Conservation (phyloP, 2,888 invertebrate genomes). For the Oscheius sp. region DNA sequence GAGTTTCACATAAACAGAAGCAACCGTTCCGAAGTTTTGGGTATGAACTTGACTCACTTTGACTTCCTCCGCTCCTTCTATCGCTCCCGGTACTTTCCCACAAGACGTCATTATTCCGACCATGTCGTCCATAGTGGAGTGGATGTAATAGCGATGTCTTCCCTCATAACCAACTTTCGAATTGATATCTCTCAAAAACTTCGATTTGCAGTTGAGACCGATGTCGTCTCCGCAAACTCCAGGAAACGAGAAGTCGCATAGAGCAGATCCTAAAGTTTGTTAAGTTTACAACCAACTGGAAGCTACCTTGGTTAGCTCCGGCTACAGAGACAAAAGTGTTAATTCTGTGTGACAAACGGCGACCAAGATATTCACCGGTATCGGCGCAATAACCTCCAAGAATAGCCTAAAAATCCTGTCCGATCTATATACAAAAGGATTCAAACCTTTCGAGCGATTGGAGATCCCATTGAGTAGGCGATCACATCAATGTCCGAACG, state of each 20-base stretch:
- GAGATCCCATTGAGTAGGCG: conserved; percentile 29
- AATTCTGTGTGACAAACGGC: conserved; percentile 60
- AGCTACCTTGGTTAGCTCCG: conserved; percentile 53
- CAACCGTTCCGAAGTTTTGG: background rate
- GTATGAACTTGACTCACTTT: conserved; percentile 4
- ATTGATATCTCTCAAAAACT: conserved; percentile 27
- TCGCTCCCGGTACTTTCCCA: conserved; percentile 8
- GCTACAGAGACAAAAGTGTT: conserved; percentile 64
- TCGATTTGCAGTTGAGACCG: conserved; percentile 30
- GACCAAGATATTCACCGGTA: conserved; percentile 39
- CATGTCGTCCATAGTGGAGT: conserved; percentile 19
- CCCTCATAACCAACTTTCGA: conserved; percentile 27
- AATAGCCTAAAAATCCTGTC: conserved; percentile 53
- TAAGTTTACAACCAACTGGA: background rate
- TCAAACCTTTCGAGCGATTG: conserved; percentile 21
- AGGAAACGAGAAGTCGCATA: conserved; percentile 62
- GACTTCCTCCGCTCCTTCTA: conserved; percentile 24
- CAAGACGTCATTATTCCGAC: conserved; percentile 10
- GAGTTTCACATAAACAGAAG: background rate
- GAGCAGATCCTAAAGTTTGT: conserved; percentile 45
- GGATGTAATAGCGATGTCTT: conserved; percentile 10
- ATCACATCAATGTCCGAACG: conserved; percentile 17
- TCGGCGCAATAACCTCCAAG: conserved; percentile 63
- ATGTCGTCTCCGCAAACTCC: conserved; percentile 51
- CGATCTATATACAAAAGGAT: background rate